Percentiles rank a stretch among this genome's conserved stretches.
phyloP scores from a whole-genome alignment of 2,797 vertebrate genomes.

The Erethizon dorsatum region DNA sequence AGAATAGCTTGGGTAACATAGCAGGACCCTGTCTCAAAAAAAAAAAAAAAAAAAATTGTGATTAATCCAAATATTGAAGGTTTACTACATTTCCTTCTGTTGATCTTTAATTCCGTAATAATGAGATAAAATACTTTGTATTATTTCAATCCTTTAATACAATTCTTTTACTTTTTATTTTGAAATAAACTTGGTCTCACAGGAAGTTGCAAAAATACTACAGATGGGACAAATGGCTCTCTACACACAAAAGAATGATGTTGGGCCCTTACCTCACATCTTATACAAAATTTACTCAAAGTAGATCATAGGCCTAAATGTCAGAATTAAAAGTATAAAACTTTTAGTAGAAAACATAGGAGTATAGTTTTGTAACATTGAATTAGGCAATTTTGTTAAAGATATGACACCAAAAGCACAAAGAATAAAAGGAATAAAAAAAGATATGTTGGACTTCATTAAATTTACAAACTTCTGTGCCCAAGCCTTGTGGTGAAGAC shows the following conservation, averaged over 20 bases:
- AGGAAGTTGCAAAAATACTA: not conserved
- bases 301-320: not conserved
- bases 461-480: not conserved
- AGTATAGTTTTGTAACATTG: not conserved
- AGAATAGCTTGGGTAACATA: not conserved
- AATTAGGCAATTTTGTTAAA: not conserved
- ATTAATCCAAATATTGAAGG: constrained; percentile 33
- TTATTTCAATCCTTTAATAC: constrained; percentile 43
- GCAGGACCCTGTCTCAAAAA: not conserved
- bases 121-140: not conserved
- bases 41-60: not conserved
- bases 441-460: not conserved
- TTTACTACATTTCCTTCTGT: constrained; percentile 39
- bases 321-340: constrained; percentile 27
- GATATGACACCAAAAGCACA: not conserved
- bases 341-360: not conserved
- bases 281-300: not conserved
- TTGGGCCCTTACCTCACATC: not conserved
- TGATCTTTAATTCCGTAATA: constrained; percentile 13
- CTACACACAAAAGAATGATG: not conserved
- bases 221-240: not conserved
- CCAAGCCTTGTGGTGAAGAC: not conserved
- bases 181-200: not conserved
- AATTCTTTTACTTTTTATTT: constrained; percentile 31
- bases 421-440: not conserved